Evolutionary conservation across 2,888 invertebrate genomes (phyloP).

Genomic region (Catocala sponsa): DNA sequence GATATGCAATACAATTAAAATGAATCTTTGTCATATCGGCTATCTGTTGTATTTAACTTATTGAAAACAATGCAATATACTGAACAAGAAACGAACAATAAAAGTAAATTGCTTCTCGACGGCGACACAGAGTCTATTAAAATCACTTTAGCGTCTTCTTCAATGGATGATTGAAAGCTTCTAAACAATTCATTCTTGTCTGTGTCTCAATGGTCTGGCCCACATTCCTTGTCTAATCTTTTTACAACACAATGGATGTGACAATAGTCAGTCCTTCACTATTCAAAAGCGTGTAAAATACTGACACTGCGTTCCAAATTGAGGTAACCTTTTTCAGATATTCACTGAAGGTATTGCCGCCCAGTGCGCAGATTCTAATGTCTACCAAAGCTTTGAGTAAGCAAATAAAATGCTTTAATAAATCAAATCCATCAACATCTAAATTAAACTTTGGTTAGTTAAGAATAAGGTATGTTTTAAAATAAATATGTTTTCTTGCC

Average conservation of each 20-base stretch:
- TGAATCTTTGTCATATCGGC: too few relatives aligned
- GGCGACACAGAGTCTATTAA: slow-evolving; percentile 87
- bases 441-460: slow-evolving; percentile 1
- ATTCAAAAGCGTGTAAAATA: slow-evolving; percentile 75
- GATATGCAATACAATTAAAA: too few relatives aligned
- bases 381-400: slow-evolving; percentile 29
- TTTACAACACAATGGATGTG: slow-evolving; percentile 76
- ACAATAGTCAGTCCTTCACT: slow-evolving; percentile 75
- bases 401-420: slow-evolving; percentile 13
- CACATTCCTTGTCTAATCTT: slow-evolving; percentile 83
- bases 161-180: slow-evolving; percentile 85
- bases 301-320: slow-evolving; percentile 76
- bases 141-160: slow-evolving; percentile 83
- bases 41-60: slow-evolving; percentile 16
- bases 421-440: too few relatives aligned
- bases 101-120: slow-evolving; percentile 76
- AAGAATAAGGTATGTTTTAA: slow-evolving; percentile 7
- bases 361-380: slow-evolving; percentile 66
- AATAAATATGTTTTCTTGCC: neutral
- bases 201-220: slow-evolving; percentile 79
- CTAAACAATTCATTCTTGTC: slow-evolving; percentile 81
- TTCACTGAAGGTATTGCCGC: slow-evolving; percentile 77
- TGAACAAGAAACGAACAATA: slow-evolving; percentile 64
- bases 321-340: slow-evolving; percentile 79
- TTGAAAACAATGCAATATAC: slow-evolving; percentile 51